A percentile compares a stretch with the other conserved stretches of the same genome.
Conservation (phyloP, 2,888 invertebrate genomes). For the Epirrhoe alternata region DNA sequence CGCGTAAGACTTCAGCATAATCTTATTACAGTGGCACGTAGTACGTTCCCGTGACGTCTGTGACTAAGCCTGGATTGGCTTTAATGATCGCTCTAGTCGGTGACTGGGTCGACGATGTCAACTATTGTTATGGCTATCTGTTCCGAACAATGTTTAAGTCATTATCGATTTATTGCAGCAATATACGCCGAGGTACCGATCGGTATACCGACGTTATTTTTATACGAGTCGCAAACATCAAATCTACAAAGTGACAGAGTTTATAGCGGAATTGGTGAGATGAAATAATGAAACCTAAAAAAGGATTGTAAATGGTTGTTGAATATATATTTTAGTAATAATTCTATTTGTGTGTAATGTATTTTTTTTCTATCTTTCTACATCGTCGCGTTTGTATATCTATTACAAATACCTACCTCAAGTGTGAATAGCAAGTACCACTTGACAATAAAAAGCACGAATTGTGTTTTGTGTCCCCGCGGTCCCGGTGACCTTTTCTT, state of each 20-base stretch:
- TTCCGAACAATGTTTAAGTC: conserved; percentile 1
- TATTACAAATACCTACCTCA: conserved; percentile 41
- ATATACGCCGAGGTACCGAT: background rate
- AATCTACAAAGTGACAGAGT: conserved; percentile 11
- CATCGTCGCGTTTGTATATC: conserved; percentile 32
- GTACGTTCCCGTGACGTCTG: conserved; percentile 38
- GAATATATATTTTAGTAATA: background rate
- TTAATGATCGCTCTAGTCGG: conserved; percentile 32
- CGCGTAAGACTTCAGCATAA: conserved; percentile 52
- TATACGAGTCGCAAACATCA: conserved; percentile 10
- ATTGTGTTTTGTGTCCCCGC: conserved; percentile 55
- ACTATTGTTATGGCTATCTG: conserved; percentile 6
- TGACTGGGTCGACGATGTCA: conserved; percentile 16
- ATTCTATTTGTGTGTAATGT: background rate
- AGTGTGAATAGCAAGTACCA: conserved; percentile 48
- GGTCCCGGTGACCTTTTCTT: conserved; percentile 72
- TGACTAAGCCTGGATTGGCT: conserved; percentile 32
- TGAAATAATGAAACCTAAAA: conserved; percentile 20
- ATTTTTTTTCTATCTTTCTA: background rate
- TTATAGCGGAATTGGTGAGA: conserved; percentile 7
- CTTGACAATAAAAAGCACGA: conserved; percentile 54
- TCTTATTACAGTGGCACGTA: conserved; percentile 51
- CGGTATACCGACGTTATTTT: background rate
- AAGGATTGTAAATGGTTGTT: conserved; percentile 7
- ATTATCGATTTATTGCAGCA: conserved; percentile 5